These are phyloP conservation scores for Ephestia elutella DNA, from an alignment of 1,140 invertebrate species.

Conservation along the genomic window DNA sequence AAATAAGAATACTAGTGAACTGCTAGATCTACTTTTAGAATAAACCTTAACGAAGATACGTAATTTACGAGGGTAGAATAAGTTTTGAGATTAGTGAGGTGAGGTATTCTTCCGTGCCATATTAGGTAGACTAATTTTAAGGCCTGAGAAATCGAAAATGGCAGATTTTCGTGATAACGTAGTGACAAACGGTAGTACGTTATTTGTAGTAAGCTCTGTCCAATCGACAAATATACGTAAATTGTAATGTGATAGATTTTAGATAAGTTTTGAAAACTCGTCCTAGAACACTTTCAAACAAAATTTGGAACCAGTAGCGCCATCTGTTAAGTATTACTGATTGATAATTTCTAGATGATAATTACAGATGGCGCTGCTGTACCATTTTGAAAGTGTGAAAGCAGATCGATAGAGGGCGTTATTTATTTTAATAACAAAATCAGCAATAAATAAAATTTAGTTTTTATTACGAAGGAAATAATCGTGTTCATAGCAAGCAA, in stretches of 20 bases:
- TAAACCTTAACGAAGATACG: slow-evolving; percentile 15
- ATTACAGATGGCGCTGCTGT: not conserved
- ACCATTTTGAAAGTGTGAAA: not conserved
- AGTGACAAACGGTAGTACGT: slow-evolving; percentile 5
- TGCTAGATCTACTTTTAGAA: slow-evolving; percentile 20
- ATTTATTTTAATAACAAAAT: not conserved
- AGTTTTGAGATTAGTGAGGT: not conserved
- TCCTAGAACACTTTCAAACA: not conserved
- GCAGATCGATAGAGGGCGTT: not conserved
- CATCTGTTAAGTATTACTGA: not conserved
- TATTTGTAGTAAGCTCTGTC: slow-evolving; percentile 14
- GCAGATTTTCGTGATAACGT: not conserved
- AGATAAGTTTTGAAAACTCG: slow-evolving; percentile 13
- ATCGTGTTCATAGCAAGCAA: slow-evolving; percentile 29
- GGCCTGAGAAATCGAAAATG: not conserved
- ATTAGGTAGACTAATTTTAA: not conserved
- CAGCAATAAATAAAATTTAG: not conserved
- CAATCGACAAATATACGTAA: slow-evolving; percentile 21
- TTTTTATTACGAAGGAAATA: slow-evolving; percentile 9
- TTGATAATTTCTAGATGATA: not conserved
- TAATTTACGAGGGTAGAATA: slow-evolving; percentile 8
- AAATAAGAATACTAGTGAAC: slow-evolving; percentile 18
- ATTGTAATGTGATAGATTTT: slow-evolving; percentile 16
- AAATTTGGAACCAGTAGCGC: not conserved
- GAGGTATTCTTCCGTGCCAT: slow-evolving; percentile 7